These are phyloP conservation scores for Tetrao urogallus DNA, from an alignment of 2,113 vertebrate species.

Conservation along the genomic window DNA sequence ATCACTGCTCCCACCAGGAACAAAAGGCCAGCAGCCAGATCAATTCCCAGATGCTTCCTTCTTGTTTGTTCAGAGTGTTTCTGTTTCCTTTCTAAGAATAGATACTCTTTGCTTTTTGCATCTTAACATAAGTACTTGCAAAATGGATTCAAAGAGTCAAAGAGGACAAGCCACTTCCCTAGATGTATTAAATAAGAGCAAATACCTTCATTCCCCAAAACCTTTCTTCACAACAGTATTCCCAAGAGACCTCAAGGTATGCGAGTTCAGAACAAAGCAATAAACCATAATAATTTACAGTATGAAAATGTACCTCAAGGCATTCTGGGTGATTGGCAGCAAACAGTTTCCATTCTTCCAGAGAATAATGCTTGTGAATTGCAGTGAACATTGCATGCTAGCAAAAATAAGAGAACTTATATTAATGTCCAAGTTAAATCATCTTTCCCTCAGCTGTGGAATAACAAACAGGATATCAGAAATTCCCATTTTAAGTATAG, in stretches of 20 bases:
- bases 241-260: neutral
- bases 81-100: neutral
- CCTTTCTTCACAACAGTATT: slow-evolving; percentile 39
- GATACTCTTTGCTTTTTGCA: neutral
- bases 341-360: slow-evolving; percentile 95
- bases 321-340: slow-evolving; percentile 90
- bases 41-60: neutral
- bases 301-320: slow-evolving; percentile 85
- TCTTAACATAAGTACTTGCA: neutral
- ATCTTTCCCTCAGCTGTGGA: neutral
- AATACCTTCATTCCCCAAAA: slow-evolving; percentile 40
- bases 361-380: slow-evolving; percentile 95
- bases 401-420: slow-evolving; percentile 49
- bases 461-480: neutral
- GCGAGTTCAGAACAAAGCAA: slow-evolving; percentile 55
- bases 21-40: neutral
- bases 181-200: slow-evolving; percentile 29
- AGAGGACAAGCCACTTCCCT: slow-evolving; percentile 20
- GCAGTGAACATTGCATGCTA: slow-evolving; percentile 96
- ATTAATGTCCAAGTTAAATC: slow-evolving; percentile 6
- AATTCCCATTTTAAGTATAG: neutral
- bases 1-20: neutral
- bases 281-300: slow-evolving; percentile 30
- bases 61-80: neutral
- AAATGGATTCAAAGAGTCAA: neutral